These are phyloP conservation scores for Columba janthina DNA, from an alignment of 2,113 vertebrate genomes.

Conservation along the genomic window DNA sequence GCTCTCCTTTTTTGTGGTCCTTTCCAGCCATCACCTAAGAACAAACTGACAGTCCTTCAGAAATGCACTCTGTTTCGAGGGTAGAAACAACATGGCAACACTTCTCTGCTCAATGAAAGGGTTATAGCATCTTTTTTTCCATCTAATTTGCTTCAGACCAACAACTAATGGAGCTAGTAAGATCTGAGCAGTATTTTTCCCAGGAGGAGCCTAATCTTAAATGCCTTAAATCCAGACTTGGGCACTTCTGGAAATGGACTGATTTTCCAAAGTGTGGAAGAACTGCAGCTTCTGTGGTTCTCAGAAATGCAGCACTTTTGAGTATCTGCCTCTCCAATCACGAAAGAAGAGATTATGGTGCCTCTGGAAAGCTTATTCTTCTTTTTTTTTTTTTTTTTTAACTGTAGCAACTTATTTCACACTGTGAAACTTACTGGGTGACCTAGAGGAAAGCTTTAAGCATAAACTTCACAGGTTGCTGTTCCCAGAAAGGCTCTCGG, in stretches of 20 bases:
- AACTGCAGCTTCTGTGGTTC: background rate
- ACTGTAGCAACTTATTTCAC: background rate
- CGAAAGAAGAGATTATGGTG: background rate
- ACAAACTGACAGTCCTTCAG: background rate
- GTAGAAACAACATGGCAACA: background rate
- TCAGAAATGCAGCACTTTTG: background rate
- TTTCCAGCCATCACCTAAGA: background rate
- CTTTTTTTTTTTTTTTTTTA: background rate
- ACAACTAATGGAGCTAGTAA: background rate
- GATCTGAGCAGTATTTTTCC: background rate
- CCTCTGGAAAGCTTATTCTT: background rate
- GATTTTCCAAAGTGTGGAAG: background rate
- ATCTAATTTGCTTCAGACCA: background rate
- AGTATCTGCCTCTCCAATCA: background rate
- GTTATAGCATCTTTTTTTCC: background rate
- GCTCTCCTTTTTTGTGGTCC: background rate
- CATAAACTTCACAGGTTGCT: background rate
- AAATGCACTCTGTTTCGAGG: background rate
- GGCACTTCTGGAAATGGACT: background rate
- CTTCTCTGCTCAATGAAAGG: background rate
- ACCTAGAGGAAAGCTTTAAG: background rate
- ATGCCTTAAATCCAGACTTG: background rate
- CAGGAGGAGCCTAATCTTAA: background rate
- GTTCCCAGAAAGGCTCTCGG: background rate
- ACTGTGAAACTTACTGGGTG: background rate